Conservation (phyloP, 2,888 invertebrate species). For the Amphimallon solstitiale region DNA sequence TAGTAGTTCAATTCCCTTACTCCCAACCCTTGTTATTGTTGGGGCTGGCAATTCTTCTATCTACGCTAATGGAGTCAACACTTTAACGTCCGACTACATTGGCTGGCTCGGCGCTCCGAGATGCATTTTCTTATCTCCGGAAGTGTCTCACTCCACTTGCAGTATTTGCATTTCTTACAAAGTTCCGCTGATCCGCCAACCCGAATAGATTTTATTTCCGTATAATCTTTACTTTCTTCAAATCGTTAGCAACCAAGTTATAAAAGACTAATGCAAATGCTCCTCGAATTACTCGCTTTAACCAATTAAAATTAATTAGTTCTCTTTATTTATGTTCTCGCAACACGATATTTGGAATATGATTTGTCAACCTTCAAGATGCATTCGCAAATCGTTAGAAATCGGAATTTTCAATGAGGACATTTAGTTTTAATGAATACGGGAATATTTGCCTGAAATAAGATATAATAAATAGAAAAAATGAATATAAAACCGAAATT, state of each 20-base stretch:
- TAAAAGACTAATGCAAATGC: not conserved
- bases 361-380: no score
- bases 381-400: no score
- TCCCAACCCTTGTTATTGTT: constrained; percentile 23
- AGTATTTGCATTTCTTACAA: constrained; percentile 25
- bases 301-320: constrained; percentile 20
- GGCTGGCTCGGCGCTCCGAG: constrained; percentile 28
- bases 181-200: not conserved
- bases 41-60: constrained; percentile 41
- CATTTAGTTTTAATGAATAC: no score
- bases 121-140: constrained; percentile 41
- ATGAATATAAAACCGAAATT: no score
- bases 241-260: not conserved
- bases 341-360: no score
- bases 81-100: constrained; percentile 43
- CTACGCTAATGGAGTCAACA: constrained; percentile 45
- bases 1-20: constrained; percentile 25
- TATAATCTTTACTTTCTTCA: constrained; percentile 9
- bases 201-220: constrained; percentile 1
- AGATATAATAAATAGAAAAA: no score
- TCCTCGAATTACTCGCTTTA: not conserved
- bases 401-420: no score
- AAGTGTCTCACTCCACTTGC: constrained; percentile 4
- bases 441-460: no score
- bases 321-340: not conserved